Base-by-base conservation (phyloP, 2,888 invertebrate genomes). In the Ennomos quercinarius region DNA sequence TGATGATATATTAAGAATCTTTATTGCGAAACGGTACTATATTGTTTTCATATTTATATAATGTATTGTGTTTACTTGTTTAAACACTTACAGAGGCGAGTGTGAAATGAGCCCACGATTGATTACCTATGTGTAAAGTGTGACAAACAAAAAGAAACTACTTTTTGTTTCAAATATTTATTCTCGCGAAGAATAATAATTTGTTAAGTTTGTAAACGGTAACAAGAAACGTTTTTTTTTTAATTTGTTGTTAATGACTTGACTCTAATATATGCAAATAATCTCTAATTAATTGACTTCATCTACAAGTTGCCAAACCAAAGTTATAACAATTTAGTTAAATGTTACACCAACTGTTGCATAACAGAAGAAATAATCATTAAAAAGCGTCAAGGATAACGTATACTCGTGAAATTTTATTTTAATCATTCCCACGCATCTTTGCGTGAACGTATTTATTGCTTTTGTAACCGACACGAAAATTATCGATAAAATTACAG, bases 361-460 rank as follows among this genome's bases (percentile, higher is more conserved):
- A 34, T 56, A 49, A 41, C 38, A 46, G 42, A 43, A 27, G 42
- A 13, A 47, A 58, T 45, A 43, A 46, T 27, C 2, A 43, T 42
- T 42, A 52, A 54, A 40, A 64, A 66, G 70, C 70, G 70, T 75
- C 73, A 74, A 76, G 75, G 74, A 8, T n/a, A 50, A 43, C 43
- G 13, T 39, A 45, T 49, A 61, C 53, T 61, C 38, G 53, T 44
- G 57, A 71, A 65, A 6, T 27, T 61, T 50, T 61, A 54, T 54
- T 39, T 42, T 51, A 38, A 55, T 39, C 55, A 35, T 53, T 51
- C 56, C 39, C 61, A 51, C 51, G 45, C 56, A 42, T 61, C 64
- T 62, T 64, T 64, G 63, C n/a, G n/a, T 63, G 57, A 54, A 60
- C 46, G 52, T 59, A 59, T 67, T 49, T 67, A 56, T 63, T 42